Conservation (phyloP, 1,140 invertebrate species). For the Drosophila kanapiae region DNA sequence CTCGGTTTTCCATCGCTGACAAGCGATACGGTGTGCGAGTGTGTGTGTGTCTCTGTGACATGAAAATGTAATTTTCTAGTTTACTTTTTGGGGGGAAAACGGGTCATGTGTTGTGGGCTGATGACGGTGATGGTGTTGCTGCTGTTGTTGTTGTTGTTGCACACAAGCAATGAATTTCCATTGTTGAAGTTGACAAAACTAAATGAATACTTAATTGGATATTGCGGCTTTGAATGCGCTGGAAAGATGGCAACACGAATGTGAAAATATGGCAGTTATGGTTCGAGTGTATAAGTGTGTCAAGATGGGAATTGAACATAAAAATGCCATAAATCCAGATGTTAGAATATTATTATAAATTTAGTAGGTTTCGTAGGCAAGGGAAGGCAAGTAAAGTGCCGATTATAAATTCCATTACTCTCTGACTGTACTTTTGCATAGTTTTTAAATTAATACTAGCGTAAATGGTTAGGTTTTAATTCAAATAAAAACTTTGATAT, state of each 20-base stretch:
- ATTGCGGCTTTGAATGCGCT: constrained; percentile 70
- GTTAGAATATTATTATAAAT: constrained; percentile 1
- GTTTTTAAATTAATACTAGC: not conserved
- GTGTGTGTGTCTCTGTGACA: constrained; percentile 40
- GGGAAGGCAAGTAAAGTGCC: too few relatives aligned
- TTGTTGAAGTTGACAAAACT: constrained; percentile 72
- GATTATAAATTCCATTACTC: not conserved
- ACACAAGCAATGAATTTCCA: constrained; percentile 49
- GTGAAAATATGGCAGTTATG: constrained; percentile 24
- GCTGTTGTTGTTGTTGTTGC: constrained; percentile 8
- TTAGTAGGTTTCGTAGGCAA: not conserved
- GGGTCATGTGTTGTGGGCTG: constrained; percentile 28
- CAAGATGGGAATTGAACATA: constrained; percentile 19
- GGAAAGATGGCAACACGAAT: constrained; percentile 48
- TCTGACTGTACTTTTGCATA: not conserved
- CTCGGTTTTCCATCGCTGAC: constrained; percentile 49
- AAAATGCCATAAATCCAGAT: constrained; percentile 11
- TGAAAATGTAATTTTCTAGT: constrained; percentile 78
- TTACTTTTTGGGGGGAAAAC: constrained; percentile 38
- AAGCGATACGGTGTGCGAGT: constrained; percentile 50
- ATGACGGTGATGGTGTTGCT: constrained; percentile 1
- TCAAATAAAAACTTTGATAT: not conserved
- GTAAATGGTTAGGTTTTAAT: not conserved
- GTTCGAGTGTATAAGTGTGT: constrained; percentile 5
- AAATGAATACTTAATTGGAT: constrained; percentile 80